phyloP scores from a whole-genome alignment of 2,888 invertebrate species.

The Acanthosepion esculentum region DNA sequence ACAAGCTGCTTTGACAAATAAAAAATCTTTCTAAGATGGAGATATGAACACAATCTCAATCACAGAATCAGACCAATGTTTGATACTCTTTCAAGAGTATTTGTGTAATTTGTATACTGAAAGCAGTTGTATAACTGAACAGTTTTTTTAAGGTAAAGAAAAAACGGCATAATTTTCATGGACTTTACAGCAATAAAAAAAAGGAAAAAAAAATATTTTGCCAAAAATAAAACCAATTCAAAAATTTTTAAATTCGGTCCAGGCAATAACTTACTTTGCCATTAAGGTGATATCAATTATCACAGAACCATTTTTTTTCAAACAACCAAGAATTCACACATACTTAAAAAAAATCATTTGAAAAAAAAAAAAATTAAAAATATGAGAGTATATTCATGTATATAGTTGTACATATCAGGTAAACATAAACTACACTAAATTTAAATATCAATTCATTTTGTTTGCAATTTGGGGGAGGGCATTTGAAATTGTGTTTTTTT shows the following conservation, averaged over 20 bases:
- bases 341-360: not conserved
- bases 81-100: not conserved
- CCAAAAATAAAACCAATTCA: not conserved
- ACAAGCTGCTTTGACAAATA: not conserved
- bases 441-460: not conserved
- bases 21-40: not conserved
- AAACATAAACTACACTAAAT: not conserved
- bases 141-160: not conserved
- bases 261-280: slow-evolving; percentile 12
- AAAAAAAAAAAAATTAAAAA: not conserved
- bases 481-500: not conserved
- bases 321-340: not conserved
- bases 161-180: not conserved
- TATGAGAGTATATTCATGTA: not conserved
- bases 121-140: not conserved
- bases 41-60: not conserved
- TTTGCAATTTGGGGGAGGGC: not conserved
- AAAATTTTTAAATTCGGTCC: not conserved
- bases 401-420: slow-evolving; percentile 33
- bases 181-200: slow-evolving; percentile 13
- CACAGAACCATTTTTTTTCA: not conserved
- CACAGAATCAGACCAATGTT: not conserved
- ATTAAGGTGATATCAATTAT: not conserved
- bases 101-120: not conserved
- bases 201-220: not conserved